Evolutionary conservation across 2,888 invertebrate species (phyloP).

Genomic region (Zelleria hepariella): DNA sequence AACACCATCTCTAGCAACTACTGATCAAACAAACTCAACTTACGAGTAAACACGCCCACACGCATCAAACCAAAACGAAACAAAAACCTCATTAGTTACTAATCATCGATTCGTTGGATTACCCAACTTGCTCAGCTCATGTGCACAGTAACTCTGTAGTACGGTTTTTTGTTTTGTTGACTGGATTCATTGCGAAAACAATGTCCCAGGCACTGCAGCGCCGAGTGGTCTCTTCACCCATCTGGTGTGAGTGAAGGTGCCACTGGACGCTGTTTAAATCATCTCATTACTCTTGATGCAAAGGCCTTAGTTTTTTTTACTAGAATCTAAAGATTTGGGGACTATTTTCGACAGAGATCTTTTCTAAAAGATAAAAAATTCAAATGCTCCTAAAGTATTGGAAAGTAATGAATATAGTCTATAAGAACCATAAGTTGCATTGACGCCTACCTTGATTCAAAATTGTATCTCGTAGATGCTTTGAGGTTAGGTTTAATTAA

Average conservation of each 20-base stretch:
- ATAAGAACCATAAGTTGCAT: constrained; percentile 33
- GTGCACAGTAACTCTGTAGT: not conserved
- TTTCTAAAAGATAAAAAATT: too few species aligned
- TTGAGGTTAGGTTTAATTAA: constrained; percentile 18
- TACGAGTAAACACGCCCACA: not conserved
- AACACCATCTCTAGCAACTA: not conserved
- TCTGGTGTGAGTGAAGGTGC: too few species aligned
- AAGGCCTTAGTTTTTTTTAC: too few species aligned
- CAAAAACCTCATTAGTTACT: not conserved
- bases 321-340: too few species aligned
- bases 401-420: constrained; percentile 47
- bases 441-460: constrained; percentile 34
- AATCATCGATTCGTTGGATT: not conserved
- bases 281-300: too few species aligned
- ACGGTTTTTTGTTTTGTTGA: too few species aligned
- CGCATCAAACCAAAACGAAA: not conserved
- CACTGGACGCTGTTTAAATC: too few species aligned
- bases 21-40: not conserved
- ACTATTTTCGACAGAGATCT: too few species aligned
- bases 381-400: constrained; percentile 23
- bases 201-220: too few species aligned
- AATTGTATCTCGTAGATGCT: constrained; percentile 32
- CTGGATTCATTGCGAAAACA: too few species aligned
- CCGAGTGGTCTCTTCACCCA: too few species aligned
- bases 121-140: not conserved